Conservation (phyloP, 2,888 invertebrate genomes). For the Callosobruchus maculatus region DNA sequence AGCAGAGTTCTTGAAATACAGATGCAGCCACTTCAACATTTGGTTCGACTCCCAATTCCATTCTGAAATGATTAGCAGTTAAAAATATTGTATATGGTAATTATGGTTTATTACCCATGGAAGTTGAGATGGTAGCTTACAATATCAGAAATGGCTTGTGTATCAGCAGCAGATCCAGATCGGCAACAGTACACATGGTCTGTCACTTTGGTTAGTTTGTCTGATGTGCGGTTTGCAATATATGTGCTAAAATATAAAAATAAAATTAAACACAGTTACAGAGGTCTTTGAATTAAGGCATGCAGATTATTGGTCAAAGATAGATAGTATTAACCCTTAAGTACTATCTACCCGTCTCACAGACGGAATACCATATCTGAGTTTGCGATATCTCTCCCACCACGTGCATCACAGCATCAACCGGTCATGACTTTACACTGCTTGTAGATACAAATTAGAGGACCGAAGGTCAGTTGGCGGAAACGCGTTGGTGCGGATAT, state of each 20-base stretch:
- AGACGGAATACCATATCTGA: too few species aligned
- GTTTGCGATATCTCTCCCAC: too few species aligned
- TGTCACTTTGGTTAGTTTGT: constrained; percentile 92
- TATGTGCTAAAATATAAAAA: constrained; percentile 71
- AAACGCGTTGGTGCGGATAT: too few species aligned
- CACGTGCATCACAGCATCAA: too few species aligned
- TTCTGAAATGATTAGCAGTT: constrained; percentile 48
- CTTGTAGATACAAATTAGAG: too few species aligned
- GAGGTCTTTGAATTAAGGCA: too few species aligned
- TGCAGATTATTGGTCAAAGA: too few species aligned
- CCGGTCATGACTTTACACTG: too few species aligned
- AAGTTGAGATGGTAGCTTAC: constrained; percentile 89
- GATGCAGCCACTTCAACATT: constrained; percentile 87
- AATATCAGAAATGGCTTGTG: constrained; percentile 95
- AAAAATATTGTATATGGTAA: not conserved
- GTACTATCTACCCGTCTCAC: too few species aligned
- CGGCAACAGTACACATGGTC: constrained; percentile 96
- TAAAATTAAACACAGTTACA: too few species aligned
- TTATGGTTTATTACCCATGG: constrained; percentile 61
- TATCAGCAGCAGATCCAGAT: constrained; percentile 96
- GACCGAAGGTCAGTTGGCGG: too few species aligned
- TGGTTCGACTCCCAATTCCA: constrained; percentile 79
- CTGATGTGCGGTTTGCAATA: constrained; percentile 92
- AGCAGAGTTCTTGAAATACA: constrained; percentile 91
- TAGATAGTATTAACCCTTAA: too few species aligned